Conservation (phyloP, 2,113 vertebrate species). For the Mionectes macconnelli region DNA sequence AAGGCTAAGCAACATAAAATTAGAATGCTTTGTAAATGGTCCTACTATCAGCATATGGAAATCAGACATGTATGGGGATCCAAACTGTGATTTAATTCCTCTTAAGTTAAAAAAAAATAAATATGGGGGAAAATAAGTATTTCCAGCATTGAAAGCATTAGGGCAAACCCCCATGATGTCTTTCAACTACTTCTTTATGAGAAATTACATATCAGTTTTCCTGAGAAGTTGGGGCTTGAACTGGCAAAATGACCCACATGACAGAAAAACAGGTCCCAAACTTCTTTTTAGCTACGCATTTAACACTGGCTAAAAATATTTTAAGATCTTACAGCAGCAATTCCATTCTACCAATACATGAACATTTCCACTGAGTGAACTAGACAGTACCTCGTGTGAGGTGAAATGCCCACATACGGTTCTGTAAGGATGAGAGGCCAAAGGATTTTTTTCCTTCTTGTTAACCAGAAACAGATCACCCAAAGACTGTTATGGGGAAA, state of each 20-base stretch:
- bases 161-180: not conserved
- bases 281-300: not conserved
- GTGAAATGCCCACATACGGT: not conserved
- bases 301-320: not conserved
- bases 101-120: not conserved
- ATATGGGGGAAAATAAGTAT: not conserved
- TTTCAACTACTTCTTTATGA: not conserved
- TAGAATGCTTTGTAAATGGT: not conserved
- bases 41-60: not conserved
- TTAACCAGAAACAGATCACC: not conserved
- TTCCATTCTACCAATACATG: not conserved
- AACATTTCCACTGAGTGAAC: not conserved
- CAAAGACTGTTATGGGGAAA: not conserved
- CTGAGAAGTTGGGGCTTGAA: not conserved
- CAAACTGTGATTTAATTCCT: not conserved
- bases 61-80: not conserved
- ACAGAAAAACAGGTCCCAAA: not conserved
- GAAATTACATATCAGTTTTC: not conserved
- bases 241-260: not conserved
- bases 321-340: not conserved
- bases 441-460: not conserved
- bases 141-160: not conserved
- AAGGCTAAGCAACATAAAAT: not conserved
- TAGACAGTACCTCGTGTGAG: fast-evolving
- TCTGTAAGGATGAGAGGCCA: not conserved